Percentiles rank a stretch among this genome's conserved stretches.
Evolutionary conservation across 1,140 invertebrate species (phyloP).

Genomic region (Apis mellifera): Amel_HAv3.1 CM009944.2:5147501-5148000

Average conservation of each 20-base stretch:
- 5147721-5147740: slow-evolving; percentile 56
- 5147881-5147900: slow-evolving; percentile 29
- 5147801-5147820: not conserved
- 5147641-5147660: slow-evolving; percentile 68
- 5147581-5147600: slow-evolving; percentile 63
- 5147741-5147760: slow-evolving; percentile 67
- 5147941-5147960: slow-evolving; percentile 28
- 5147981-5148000: slow-evolving; percentile 45
- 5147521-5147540: slow-evolving; percentile 51
- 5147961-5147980: slow-evolving; percentile 39
- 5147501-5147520: slow-evolving; percentile 15
- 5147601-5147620: slow-evolving; percentile 67
- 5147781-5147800: slow-evolving; percentile 26
- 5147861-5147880: slow-evolving; percentile 1
- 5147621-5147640: slow-evolving; percentile 69
- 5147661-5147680: slow-evolving; percentile 39
- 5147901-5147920: slow-evolving; percentile 41
- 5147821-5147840: not conserved
- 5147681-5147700: slow-evolving; percentile 31
- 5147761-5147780: slow-evolving; percentile 50
- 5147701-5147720: slow-evolving; percentile 43
- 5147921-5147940: slow-evolving; percentile 11
- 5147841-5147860: not conserved
- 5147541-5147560: slow-evolving; percentile 61
- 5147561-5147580: slow-evolving; percentile 57